These are phyloP conservation scores for Tapirus indicus DNA, from an alignment of 2,797 vertebrate species.

Conservation along the genomic window DNA sequence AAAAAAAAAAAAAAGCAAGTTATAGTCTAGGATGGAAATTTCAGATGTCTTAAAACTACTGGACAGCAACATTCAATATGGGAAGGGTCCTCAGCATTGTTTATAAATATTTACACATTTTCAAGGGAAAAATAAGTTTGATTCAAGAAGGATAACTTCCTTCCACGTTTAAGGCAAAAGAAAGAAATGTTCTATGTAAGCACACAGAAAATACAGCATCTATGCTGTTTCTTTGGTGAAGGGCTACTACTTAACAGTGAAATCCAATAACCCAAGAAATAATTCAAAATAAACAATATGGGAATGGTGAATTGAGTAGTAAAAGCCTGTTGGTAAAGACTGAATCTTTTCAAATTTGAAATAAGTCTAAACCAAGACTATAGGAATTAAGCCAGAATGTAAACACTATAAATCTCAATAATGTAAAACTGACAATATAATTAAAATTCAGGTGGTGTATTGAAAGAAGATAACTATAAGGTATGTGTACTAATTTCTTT, in stretches of 20 bases:
- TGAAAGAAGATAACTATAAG: background rate
- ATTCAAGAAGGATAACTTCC: too few relatives aligned
- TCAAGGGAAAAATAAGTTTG: too few relatives aligned
- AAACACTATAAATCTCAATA: background rate
- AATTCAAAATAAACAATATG: background rate
- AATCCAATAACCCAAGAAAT: background rate
- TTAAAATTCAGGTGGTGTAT: background rate
- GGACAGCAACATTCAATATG: background rate
- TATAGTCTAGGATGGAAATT: background rate
- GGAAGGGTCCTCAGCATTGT: background rate
- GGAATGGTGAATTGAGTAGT: background rate
- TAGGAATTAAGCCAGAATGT: background rate
- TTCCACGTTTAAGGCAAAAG: too few relatives aligned
- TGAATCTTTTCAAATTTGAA: constrained; percentile 2
- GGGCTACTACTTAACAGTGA: too few relatives aligned
- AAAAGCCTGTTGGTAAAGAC: background rate
- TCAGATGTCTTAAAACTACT: background rate
- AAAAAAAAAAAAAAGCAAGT: background rate
- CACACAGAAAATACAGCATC: too few relatives aligned
- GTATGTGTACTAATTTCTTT: background rate
- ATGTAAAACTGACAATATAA: background rate
- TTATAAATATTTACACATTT: background rate
- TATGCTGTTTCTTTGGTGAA: too few relatives aligned
- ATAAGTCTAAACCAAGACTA: background rate
- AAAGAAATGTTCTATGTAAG: too few relatives aligned